Evolutionary conservation across 2,113 vertebrate genomes (phyloP), one percentile per base, ranked within the genome.

Genomic region (Rhinopomastus cyanomelas): DNA sequence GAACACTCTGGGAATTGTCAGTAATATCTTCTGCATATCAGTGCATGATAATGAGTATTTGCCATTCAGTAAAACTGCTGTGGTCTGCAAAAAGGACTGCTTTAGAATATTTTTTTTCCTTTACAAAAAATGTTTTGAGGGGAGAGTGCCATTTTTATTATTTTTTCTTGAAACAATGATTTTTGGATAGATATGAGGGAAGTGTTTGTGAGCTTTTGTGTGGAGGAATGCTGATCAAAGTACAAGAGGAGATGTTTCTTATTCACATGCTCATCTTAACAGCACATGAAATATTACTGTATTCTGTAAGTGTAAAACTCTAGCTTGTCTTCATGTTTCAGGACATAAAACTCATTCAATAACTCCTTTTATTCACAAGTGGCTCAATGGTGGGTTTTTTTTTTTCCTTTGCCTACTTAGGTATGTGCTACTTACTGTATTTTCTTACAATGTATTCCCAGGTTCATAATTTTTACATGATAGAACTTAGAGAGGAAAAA

Each of bases 11-110:
- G 94, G 95, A 97, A 96, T 96, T 97, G 93, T 95, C 94, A 96
- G 87, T 81, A 94, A 90, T 93, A 95, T 95, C 34, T 36, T 96
- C 91, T 96, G 94, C 80, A 82, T 96, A 96, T 95, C 88, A 83
- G 77, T 76, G 85, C 92, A 96, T 96, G 90, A 81, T 96, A 97
- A 97, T 96, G 93, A 97, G 92, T 29, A 53, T 93, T 97, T 96
- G 91, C 52, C 62, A 68, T 92, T 95, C 93, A 87, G 65, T 82
- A 81, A 95, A 97, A 97, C 60, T 96, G 94, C 95, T 96, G 87
- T 72, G 57, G 48, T 96, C 89, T 96, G 92, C 95, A 96, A 88
- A 97, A 97, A 44, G 86, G 65, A 65, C 73, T 86, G 52, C 81
- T 92, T 91, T 51, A 66, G 94, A 72, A 36, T 22, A 80, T 89